Evolutionary conservation across 2,888 invertebrate genomes (phyloP).

Genomic region (Lottia gigantea): DNA sequence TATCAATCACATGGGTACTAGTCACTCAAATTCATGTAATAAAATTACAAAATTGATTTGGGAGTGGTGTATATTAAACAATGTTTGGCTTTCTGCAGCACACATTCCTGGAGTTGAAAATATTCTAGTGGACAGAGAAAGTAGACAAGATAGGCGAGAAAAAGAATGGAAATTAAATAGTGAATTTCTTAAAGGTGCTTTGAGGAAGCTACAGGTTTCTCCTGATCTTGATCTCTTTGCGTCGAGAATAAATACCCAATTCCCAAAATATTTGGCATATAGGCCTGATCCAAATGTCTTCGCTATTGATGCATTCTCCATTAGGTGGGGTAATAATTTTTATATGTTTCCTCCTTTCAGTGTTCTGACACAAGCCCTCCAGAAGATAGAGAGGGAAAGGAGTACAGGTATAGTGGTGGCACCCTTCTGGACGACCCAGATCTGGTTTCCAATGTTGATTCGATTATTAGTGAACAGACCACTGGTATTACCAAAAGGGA

Average conservation of each 20-base stretch:
- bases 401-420: constrained; percentile 20
- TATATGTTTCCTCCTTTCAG: constrained; percentile 30
- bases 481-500: constrained; percentile 17
- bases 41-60: constrained; percentile 19
- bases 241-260: constrained; percentile 24
- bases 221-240: constrained; percentile 29
- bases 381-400: constrained; percentile 21
- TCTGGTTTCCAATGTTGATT: constrained; percentile 16
- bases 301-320: constrained; percentile 24
- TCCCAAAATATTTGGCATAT: constrained; percentile 18
- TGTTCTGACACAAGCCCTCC: constrained; percentile 18
- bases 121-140: constrained; percentile 18
- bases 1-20: constrained; percentile 22
- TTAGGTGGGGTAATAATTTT: constrained; percentile 18
- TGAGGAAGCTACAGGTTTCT: not conserved
- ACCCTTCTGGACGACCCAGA: constrained; percentile 22
- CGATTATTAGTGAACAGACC: constrained; percentile 21
- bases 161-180: constrained; percentile 26
- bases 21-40: constrained; percentile 14
- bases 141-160: constrained; percentile 8
- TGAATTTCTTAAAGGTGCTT: constrained; percentile 8
- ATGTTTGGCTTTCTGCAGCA: constrained; percentile 23
- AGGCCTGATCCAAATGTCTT: constrained; percentile 25
- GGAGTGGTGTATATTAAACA: constrained; percentile 13
- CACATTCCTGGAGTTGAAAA: constrained; percentile 19